Evolutionary conservation across 2,797 vertebrate species (phyloP).

Genomic region (Tokudaia tokunoshimensis): DNA sequence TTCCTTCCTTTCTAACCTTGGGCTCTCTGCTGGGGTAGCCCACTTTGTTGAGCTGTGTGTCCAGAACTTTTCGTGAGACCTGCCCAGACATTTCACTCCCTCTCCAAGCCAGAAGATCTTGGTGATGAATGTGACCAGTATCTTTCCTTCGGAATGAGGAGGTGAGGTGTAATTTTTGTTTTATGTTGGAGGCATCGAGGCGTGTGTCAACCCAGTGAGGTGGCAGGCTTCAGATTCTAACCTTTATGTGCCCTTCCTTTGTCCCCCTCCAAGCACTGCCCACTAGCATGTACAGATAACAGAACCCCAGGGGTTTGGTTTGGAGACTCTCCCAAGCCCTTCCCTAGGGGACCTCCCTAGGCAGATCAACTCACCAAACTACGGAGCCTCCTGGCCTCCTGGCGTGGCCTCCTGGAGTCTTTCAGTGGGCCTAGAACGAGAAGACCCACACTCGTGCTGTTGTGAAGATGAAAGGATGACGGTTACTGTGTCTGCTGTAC

Average conservation of each 20-base stretch:
- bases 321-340: background rate
- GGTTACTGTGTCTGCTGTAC: background rate
- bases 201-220: background rate
- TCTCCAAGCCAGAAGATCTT: background rate
- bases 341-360: background rate
- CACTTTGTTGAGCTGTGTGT: background rate
- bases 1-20: background rate
- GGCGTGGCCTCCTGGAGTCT: background rate
- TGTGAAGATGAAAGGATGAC: background rate
- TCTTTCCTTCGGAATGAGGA: constrained; percentile 5
- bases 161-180: background rate
- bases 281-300: background rate
- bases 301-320: background rate
- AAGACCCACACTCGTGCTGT: background rate
- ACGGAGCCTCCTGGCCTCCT: background rate
- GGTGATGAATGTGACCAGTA: background rate
- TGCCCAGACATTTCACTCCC: background rate
- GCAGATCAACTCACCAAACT: background rate
- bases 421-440: background rate
- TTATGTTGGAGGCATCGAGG: background rate
- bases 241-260: background rate
- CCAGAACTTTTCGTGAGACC: background rate
- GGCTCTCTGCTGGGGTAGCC: background rate
- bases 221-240: background rate
- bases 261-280: background rate